Evolutionary conservation across 2,797 vertebrate genomes (phyloP).

Genomic region (Hyperoplus immaculatus): DNA sequence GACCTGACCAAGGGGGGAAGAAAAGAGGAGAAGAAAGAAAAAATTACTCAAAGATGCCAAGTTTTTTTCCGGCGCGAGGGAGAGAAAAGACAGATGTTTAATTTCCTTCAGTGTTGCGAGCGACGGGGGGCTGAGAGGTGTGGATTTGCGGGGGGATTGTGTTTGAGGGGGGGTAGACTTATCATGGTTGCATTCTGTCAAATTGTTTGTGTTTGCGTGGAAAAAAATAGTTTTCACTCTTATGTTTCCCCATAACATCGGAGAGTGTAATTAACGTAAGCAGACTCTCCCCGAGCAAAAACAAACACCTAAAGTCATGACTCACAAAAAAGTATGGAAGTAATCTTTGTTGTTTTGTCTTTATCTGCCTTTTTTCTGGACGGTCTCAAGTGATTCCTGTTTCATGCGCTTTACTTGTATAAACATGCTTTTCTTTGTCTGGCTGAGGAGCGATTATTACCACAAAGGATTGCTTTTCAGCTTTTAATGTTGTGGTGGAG

Average conservation of each 20-base stretch:
- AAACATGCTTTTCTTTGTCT: conserved; percentile 77
- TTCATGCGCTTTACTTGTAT: conserved; percentile 60
- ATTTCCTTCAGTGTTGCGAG: conserved; percentile 71
- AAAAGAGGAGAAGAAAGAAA: conserved; percentile 48
- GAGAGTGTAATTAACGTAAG: conserved; percentile 76
- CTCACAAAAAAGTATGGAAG: conserved; percentile 77
- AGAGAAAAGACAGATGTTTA: conserved; percentile 81
- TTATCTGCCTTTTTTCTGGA: conserved; percentile 62
- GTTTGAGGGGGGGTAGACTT: conserved; percentile 2
- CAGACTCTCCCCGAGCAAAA: conserved; percentile 75
- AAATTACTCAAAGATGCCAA: conserved; percentile 78
- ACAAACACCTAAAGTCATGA: conserved; percentile 81
- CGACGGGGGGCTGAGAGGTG: conserved; percentile 60
- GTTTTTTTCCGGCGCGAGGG: conserved; percentile 64
- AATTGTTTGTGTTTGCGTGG: conserved; percentile 75
- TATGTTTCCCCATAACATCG: conserved; percentile 65
- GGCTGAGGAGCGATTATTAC: conserved; percentile 65
- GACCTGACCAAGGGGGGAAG: conserved; percentile 66
- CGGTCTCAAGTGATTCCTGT: conserved; percentile 65
- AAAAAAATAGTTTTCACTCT: conserved; percentile 76
- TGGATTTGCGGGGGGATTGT: conserved; percentile 44
- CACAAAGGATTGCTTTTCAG: conserved; percentile 68
- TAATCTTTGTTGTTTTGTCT: conserved; percentile 74
- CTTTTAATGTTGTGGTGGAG: conserved; percentile 58
- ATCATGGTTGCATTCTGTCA: conserved; percentile 73